These are phyloP conservation scores for Astatoreochromis straeleni DNA, from an alignment of 2,113 vertebrate genomes.

Conservation along the genomic window DNA sequence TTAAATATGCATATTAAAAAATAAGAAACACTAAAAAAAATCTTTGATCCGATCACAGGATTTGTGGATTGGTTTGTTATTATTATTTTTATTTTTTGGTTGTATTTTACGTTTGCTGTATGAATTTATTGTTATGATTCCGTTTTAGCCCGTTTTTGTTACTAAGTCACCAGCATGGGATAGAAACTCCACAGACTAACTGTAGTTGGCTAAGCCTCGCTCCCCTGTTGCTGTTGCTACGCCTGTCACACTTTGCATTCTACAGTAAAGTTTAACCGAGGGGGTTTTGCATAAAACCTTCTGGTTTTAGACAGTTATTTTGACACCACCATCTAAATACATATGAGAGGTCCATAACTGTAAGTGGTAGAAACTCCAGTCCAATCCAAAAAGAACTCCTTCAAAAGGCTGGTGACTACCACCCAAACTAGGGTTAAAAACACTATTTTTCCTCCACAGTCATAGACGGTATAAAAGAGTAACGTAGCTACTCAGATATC, in stretches of 20 bases:
- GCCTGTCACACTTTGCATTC: background rate
- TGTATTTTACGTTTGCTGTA: constrained; percentile 3
- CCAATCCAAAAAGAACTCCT: background rate
- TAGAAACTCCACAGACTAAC: background rate
- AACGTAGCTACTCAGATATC: background rate
- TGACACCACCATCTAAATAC: background rate
- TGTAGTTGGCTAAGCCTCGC: background rate
- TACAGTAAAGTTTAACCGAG: background rate
- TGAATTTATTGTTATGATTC: background rate
- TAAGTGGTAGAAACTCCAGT: background rate
- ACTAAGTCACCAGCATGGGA: background rate
- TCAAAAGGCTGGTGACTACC: no score
- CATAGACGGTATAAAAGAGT: background rate
- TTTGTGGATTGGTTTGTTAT: constrained; percentile 24
- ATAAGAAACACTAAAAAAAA: constrained; percentile 1
- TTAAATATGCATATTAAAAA: constrained; percentile 43
- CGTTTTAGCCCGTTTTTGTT: background rate
- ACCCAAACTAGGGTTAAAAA: background rate
- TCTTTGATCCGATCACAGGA: constrained; percentile 23
- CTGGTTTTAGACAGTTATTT: background rate
- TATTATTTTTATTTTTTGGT: background rate
- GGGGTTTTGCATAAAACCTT: background rate
- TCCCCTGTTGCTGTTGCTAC: background rate
- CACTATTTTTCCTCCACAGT: background rate
- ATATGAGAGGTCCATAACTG: accelerated